These are phyloP conservation scores for Pseudochirops corinnae DNA, from an alignment of 2,797 vertebrate species.

Conservation along the genomic window DNA sequence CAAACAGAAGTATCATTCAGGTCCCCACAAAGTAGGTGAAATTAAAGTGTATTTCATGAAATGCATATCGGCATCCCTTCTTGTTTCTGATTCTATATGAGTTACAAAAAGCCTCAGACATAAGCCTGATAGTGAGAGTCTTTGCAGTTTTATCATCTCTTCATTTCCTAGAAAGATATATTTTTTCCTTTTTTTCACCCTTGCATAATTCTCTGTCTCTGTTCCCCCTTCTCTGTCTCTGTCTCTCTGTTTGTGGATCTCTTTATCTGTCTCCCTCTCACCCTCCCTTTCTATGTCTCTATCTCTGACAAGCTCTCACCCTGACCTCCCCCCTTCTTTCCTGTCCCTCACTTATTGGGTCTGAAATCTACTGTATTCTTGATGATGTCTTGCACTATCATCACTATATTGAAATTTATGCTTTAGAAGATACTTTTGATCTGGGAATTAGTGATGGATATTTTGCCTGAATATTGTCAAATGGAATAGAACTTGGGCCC, in stretches of 20 bases:
- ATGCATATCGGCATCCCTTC: neutral
- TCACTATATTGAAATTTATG: conserved; percentile 6
- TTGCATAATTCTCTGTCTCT: neutral
- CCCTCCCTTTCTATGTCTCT: neutral
- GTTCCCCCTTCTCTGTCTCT: neutral
- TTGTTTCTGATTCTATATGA: neutral
- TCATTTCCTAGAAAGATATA: neutral
- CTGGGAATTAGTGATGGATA: neutral
- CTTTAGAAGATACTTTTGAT: neutral
- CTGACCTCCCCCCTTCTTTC: neutral
- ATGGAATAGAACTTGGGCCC: conserved; percentile 34
- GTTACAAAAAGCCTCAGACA: neutral
- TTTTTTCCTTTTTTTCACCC: too few relatives aligned
- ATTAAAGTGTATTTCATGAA: neutral
- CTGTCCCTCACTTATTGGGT: neutral
- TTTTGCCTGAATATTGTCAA: conserved; percentile 14
- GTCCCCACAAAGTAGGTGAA: neutral
- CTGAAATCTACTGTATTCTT: neutral
- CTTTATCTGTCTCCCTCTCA: neutral
- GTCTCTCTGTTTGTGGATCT: neutral
- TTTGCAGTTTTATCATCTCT: neutral
- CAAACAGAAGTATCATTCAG: neutral
- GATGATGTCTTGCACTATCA: neutral
- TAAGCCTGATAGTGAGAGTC: neutral
- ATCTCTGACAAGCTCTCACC: neutral